phyloP scores from a whole-genome alignment of 2,113 vertebrate species.

The Chauna torquata region DNA sequence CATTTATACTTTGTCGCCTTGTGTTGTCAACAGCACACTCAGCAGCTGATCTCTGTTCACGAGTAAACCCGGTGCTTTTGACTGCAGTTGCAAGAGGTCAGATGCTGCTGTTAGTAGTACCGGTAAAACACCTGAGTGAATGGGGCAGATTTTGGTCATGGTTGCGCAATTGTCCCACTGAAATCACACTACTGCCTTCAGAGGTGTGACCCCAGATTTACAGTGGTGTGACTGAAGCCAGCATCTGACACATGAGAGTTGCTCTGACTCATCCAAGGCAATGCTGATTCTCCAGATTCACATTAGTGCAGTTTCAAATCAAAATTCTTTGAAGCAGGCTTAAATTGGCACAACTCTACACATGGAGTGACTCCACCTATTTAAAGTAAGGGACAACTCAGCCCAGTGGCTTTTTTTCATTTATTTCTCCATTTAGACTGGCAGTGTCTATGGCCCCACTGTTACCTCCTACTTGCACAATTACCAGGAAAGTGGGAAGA shows the following conservation, averaged over 20 bases:
- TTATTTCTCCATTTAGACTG: not conserved
- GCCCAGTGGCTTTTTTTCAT: not conserved
- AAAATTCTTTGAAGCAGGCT: not conserved
- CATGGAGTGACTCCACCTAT: not conserved
- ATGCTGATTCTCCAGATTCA: not conserved
- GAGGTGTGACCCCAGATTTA: not conserved
- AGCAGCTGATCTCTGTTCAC: fast-evolving
- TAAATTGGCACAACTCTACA: not conserved
- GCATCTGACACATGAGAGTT: constrained; percentile 19
- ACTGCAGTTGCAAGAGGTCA: not conserved
- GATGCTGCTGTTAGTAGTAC: not conserved
- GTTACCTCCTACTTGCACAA: not conserved
- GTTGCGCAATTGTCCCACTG: not conserved
- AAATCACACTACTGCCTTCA: not conserved
- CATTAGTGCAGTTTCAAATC: not conserved
- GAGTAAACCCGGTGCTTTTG: not conserved
- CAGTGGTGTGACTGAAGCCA: not conserved
- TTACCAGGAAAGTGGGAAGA: not conserved
- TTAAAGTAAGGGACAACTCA: not conserved
- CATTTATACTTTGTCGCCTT: not conserved
- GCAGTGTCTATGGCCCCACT: not conserved
- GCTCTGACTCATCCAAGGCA: constrained; percentile 36
- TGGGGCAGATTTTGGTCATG: not conserved
- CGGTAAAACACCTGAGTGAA: not conserved
- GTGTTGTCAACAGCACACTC: not conserved